Evolutionary conservation across 2,888 invertebrate genomes (phyloP).

Genomic region (Lepidochrysops patricia): DNA sequence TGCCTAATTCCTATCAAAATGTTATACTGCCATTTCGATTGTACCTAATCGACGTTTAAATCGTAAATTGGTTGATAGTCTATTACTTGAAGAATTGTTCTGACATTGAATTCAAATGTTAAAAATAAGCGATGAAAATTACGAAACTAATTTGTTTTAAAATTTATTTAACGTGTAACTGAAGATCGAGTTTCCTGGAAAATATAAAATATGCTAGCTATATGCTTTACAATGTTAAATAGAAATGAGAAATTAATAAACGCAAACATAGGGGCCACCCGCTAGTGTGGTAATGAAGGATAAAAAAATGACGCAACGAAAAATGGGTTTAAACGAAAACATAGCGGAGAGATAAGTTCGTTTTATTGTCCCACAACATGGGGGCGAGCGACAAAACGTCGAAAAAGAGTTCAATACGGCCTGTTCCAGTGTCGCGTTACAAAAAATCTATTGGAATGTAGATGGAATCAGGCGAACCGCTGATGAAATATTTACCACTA

Average conservation of each 20-base stretch:
- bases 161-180: neutral
- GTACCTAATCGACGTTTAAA: neutral
- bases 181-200: neutral
- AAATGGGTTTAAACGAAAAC: constrained; percentile 57
- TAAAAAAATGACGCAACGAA: constrained; percentile 47
- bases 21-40: neutral
- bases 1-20: neutral
- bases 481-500: constrained; percentile 11
- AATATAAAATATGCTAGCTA: neutral
- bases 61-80: neutral
- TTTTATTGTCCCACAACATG: constrained; percentile 54
- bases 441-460: constrained; percentile 25
- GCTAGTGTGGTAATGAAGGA: constrained; percentile 38
- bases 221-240: constrained; percentile 13
- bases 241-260: constrained; percentile 27
- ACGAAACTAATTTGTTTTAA: neutral
- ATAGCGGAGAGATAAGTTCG: constrained; percentile 56
- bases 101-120: neutral
- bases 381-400: constrained; percentile 45
- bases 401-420: constrained; percentile 31
- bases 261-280: constrained; percentile 16
- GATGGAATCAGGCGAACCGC: constrained; percentile 22
- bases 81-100: neutral
- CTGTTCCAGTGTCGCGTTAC: constrained; percentile 32
- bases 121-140: neutral